Base-by-base conservation (phyloP, 2,888 invertebrate genomes). In the Callosobruchus maculatus region DNA sequence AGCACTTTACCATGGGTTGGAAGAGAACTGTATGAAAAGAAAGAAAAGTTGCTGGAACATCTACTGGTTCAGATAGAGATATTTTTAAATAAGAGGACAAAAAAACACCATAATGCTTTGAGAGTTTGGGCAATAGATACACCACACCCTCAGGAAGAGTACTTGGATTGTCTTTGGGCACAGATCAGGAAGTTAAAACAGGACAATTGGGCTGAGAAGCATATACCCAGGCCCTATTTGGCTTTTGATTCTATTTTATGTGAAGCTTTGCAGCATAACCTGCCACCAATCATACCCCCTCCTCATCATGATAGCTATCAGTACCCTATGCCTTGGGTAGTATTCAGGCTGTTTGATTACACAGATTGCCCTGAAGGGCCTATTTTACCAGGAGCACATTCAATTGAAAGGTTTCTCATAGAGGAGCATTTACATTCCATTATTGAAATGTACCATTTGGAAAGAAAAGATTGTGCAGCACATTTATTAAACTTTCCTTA, bases 331-430 rank as follows among this genome's bases (percentile, higher is more conserved):
- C 99, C 99, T 0, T 92, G 94, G 85, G 97, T 97, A 0, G 94
- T 98, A 67, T 99, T 97, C 87, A 91, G 96, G 68, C 95, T 99
- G 93, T 99, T 99, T 88, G 99, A 99, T 87, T 98, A 99, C 86
- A 98, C 98, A 0, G 99, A 99, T 88, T 98, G 98, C 81, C 98
- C 98, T 0, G 98, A 98, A 86, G 96, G 90, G 73, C 95, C 95
- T 0, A 92, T 95, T 70, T 88, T 99, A 73, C 99, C 99, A 0
- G 98, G 98, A 66, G 95, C 96, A 21, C 98, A 99, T 88, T 96
- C 99, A 0, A 98, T 99, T 77, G 99, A 99, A 86, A 90, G 99
- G 75, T 99, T 97, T 87, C 90, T 99, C 0, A 97, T 99, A 81
- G 99, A 99, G 86, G 98, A 99, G 86, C 98, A 99, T 85, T 89